Evolutionary conservation across 2,888 invertebrate species (phyloP).

Genomic region (Drosophila siamana): DNA sequence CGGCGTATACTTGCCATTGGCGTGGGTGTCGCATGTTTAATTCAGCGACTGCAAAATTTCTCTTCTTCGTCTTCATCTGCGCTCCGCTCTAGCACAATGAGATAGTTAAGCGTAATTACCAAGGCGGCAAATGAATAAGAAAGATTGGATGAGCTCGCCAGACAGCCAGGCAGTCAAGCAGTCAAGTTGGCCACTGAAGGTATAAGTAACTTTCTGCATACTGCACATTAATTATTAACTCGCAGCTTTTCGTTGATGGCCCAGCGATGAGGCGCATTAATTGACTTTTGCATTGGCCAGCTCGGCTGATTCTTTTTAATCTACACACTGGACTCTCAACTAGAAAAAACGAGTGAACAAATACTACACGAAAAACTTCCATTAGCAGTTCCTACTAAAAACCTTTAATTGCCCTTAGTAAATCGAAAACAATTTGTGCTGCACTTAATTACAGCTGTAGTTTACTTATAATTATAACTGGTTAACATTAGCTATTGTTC

Average conservation of each 20-base stretch:
- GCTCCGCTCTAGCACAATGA: constrained; percentile 53
- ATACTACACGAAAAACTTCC: too few relatives aligned
- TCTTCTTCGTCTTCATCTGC: neutral
- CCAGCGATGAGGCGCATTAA: constrained; percentile 1
- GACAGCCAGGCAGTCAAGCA: neutral
- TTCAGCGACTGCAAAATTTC: constrained; percentile 31
- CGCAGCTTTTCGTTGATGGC: constrained; percentile 12
- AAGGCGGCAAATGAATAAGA: constrained; percentile 61
- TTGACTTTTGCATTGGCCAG: constrained; percentile 9
- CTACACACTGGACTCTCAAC: too few relatives aligned
- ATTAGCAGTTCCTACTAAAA: neutral
- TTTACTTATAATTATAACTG: constrained; percentile 10
- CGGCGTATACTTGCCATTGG: constrained; percentile 28
- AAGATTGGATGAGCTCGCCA: constrained; percentile 17
- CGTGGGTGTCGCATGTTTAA: constrained; percentile 53
- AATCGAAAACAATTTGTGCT: neutral
- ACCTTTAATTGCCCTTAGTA: neutral
- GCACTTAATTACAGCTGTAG: constrained; percentile 3
- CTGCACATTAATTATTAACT: constrained; percentile 70
- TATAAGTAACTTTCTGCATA: constrained; percentile 11
- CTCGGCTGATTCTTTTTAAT: neutral
- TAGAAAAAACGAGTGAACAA: too few relatives aligned
- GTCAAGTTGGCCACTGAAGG: constrained; percentile 1
- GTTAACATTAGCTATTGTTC: constrained; percentile 2
- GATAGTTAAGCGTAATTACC: constrained; percentile 81